Base-by-base conservation (phyloP, 2,113 vertebrate species). In the Eulemur macaco region DNA sequence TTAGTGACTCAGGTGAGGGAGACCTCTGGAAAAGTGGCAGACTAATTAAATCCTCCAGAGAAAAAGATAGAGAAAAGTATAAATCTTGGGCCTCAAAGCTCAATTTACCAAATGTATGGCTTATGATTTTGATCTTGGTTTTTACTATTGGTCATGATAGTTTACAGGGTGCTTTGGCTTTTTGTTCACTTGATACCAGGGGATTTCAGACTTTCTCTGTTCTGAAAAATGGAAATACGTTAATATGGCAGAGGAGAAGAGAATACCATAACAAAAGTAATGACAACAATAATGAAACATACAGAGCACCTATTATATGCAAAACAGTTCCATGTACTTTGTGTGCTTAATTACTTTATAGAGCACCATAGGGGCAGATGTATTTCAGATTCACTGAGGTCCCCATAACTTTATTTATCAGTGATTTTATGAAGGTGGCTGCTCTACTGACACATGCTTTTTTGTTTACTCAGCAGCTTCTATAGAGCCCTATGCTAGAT, bases 11-110 rank as follows among this genome's bases (percentile, higher is more conserved):
- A 97, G 60, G 47, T 84, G 42, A 97, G 20, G 25, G 23, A 54
- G 42, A 68, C 42, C 54, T 94, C 50, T 78, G 68, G 52, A 81
- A 86, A 96, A 86, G 64, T 84, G 56, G 27, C 50, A 74, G 60
- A 64, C 86, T 96, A 94, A 97, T 87, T 90, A 94, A 96, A 83
- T 88, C 71, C 29, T 95, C 50, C 39, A 66, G 73, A 92, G 76
- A 83, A 96, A 97, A 95, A 27, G 37, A 92, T 23, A 68, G 23
- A 54, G 83, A 76, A 93, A 85, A 77, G 54, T 31, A 84, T 58
- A 86, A 92, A 85, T 17, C 45, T 73, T 39, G 47, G 68, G 50
- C 47, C 42, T 91, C 18, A 42, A 91, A 78, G 50, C 39, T 82
- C 34, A 63, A 73, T 94, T 85, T 96, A 84, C 66, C 37, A 42